Conservation (phyloP, 2,113 vertebrate species). For the Callipepla squamata region DNA sequence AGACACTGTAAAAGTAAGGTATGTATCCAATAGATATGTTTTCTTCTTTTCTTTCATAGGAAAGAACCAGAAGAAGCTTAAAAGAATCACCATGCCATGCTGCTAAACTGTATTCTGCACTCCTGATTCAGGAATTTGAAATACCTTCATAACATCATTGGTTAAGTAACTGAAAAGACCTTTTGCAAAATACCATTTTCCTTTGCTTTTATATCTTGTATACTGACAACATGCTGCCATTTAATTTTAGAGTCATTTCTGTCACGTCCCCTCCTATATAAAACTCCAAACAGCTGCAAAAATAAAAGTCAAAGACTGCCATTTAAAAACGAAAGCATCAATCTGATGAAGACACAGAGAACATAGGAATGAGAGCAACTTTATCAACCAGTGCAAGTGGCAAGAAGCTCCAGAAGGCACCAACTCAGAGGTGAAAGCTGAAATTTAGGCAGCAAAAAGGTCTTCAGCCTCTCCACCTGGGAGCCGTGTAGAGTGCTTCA, state of each 20-base stretch:
- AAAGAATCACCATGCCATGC: neutral
- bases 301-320: neutral
- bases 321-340: neutral
- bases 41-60: neutral
- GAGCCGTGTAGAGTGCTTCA: neutral
- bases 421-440: neutral
- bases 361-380: accelerated
- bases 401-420: neutral
- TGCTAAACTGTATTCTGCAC: neutral
- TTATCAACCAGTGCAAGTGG: neutral
- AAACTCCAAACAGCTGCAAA: neutral
- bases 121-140: neutral
- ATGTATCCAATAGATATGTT: neutral
- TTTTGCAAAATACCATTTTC: neutral
- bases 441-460: neutral
- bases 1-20: neutral
- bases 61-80: neutral
- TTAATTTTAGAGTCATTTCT: neutral
- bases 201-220: neutral
- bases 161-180: neutral
- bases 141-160: neutral
- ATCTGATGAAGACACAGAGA: neutral
- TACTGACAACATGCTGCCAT: neutral
- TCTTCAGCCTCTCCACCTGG: neutral
- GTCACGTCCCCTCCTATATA: accelerated